Evolutionary conservation across 2,797 vertebrate genomes (phyloP).

Genomic region (Mormyrus proboscirostris): DNA sequence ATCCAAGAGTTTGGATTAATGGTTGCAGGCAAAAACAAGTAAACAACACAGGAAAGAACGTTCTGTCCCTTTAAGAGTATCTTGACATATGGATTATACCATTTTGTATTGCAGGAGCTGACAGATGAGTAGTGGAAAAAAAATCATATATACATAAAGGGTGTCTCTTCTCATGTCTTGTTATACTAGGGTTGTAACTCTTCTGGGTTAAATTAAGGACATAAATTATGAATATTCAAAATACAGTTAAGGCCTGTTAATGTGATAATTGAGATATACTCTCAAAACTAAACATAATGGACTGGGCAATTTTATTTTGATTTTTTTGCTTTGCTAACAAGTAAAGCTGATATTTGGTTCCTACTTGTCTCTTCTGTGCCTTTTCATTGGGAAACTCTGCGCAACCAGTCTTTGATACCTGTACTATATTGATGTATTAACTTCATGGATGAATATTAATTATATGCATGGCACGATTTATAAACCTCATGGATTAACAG

Average conservation of each 20-base stretch:
- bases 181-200: background rate
- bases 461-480: constrained; percentile 11
- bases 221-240: background rate
- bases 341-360: background rate
- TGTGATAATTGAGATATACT: background rate
- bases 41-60: constrained; percentile 17
- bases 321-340: constrained; percentile 3
- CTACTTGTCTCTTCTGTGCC: background rate
- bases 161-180: constrained; percentile 15
- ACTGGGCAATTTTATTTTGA: background rate
- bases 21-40: constrained; percentile 74
- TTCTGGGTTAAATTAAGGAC: constrained; percentile 8
- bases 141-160: constrained; percentile 17
- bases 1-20: constrained; percentile 91
- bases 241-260: background rate
- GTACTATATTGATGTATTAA: constrained; percentile 1
- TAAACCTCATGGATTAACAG: background rate
- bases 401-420: background rate
- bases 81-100: constrained; percentile 5
- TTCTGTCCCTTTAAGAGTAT: background rate
- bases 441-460: constrained; percentile 7
- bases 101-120: constrained; percentile 15
- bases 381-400: constrained; percentile 1
- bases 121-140: constrained; percentile 1
- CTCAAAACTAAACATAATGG: background rate